Conservation (phyloP, 2,888 invertebrate species). For the Entomobrya multifasciata region DNA sequence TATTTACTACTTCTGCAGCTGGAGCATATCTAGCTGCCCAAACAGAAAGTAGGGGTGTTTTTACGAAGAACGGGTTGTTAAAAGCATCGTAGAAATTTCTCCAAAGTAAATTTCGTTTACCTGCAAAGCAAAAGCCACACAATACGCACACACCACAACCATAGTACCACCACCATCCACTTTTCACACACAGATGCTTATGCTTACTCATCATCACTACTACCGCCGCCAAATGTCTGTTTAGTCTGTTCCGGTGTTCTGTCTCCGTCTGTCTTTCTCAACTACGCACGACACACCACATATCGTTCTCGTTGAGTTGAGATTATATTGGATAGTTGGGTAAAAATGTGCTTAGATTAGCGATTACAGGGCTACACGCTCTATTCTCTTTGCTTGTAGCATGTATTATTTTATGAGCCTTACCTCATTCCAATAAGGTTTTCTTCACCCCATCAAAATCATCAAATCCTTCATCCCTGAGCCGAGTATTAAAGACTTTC, state of each 20-base stretch:
- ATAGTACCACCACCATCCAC: background rate
- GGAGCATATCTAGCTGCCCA: slow-evolving; percentile 6
- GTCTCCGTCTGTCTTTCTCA: slow-evolving; percentile 3
- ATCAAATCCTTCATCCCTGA: slow-evolving; percentile 43
- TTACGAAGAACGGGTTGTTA: slow-evolving; percentile 43
- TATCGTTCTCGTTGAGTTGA: background rate
- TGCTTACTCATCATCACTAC: slow-evolving; percentile 54
- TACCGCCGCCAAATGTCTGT: slow-evolving; percentile 9
- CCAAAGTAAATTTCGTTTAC: slow-evolving; percentile 29
- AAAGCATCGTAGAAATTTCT: slow-evolving; percentile 56
- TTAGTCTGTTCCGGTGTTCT: slow-evolving; percentile 38
- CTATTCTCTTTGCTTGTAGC: background rate
- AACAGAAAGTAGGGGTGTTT: background rate
- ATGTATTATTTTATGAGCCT: background rate
- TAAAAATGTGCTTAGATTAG: slow-evolving; percentile 28
- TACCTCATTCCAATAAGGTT: background rate
- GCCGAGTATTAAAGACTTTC: slow-evolving; percentile 32
- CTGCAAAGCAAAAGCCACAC: slow-evolving; percentile 32
- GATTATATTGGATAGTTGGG: background rate
- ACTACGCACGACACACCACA: background rate
- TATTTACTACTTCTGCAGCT: slow-evolving; percentile 36
- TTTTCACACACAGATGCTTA: slow-evolving; percentile 39
- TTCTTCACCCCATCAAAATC: slow-evolving; percentile 45
- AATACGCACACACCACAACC: background rate
- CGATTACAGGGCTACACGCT: slow-evolving; percentile 7